Evolutionary conservation across 92 coral and sea anemone genomes (phyloP).

Genomic region (Zoanthus sansibaricus): DNA sequence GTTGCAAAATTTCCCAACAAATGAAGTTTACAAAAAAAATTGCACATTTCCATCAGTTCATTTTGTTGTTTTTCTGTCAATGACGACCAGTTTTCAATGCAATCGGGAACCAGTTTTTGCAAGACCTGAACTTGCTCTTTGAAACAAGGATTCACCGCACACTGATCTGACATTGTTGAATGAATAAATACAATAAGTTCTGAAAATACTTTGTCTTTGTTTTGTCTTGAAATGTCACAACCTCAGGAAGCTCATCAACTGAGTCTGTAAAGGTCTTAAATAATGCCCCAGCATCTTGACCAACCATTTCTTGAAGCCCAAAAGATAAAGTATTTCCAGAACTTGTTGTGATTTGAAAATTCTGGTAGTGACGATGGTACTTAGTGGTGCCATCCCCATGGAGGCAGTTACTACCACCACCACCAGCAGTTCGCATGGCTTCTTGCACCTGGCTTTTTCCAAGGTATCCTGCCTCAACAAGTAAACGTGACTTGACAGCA

Average conservation of each 20-base stretch:
- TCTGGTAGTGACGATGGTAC: slow-evolving; percentile 22
- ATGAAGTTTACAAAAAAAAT: slow-evolving; percentile 3
- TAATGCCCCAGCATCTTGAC: slow-evolving; percentile 20
- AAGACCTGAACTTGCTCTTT: slow-evolving; percentile 14
- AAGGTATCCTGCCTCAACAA: slow-evolving; percentile 19
- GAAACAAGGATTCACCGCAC: slow-evolving; percentile 18
- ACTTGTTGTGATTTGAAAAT: slow-evolving; percentile 20
- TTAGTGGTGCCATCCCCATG: slow-evolving; percentile 26
- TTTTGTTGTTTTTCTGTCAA: not conserved
- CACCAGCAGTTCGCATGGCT: not conserved
- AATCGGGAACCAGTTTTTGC: not conserved
- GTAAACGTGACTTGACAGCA: slow-evolving; percentile 6
- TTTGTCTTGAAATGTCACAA: not conserved
- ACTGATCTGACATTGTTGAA: slow-evolving; percentile 23
- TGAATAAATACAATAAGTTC: slow-evolving; percentile 12
- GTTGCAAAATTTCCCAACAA: slow-evolving; percentile 7
- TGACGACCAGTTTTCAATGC: slow-evolving; percentile 25
- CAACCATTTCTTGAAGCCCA: slow-evolving; percentile 8
- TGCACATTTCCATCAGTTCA: slow-evolving; percentile 24
- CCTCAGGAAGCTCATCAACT: slow-evolving; percentile 3
- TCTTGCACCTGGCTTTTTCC: not conserved
- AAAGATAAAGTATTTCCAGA: slow-evolving; percentile 31
- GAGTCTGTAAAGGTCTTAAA: not conserved
- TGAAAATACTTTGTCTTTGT: slow-evolving; percentile 17
- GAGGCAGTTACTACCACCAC: slow-evolving; percentile 3